Conservation (phyloP, 2,888 invertebrate species). For the Tetropium fuscum region DNA sequence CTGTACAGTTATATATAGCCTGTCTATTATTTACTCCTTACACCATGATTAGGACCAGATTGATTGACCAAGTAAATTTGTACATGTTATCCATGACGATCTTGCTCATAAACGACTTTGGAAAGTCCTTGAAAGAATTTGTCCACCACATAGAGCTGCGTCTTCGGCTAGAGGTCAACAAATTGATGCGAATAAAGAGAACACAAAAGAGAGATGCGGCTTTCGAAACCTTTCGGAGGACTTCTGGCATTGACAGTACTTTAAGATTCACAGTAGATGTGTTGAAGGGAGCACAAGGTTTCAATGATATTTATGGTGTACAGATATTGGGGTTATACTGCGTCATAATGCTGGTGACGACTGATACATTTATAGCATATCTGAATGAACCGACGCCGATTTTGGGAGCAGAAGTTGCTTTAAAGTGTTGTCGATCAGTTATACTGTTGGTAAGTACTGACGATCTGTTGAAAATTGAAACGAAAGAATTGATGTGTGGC, state of each 20-base stretch:
- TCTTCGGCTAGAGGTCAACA: neutral
- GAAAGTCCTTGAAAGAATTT: neutral
- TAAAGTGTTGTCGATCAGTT: constrained; percentile 5
- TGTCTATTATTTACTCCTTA: too few relatives aligned
- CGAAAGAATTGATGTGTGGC: too few relatives aligned
- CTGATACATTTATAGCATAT: too few relatives aligned
- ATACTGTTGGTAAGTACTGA: constrained; percentile 10
- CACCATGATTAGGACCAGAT: neutral
- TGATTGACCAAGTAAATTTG: constrained; percentile 10
- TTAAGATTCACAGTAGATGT: neutral
- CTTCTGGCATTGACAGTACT: neutral
- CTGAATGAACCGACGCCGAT: too few relatives aligned
- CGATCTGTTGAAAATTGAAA: too few relatives aligned
- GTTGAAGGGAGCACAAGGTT: constrained; percentile 2
- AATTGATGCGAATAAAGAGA: neutral
- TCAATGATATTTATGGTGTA: constrained; percentile 14
- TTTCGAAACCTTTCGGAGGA: neutral
- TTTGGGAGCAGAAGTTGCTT: neutral
- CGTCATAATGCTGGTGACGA: constrained; percentile 12
- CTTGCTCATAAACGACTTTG: constrained; percentile 4
- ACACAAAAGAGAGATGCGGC: neutral
- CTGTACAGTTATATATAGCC: too few relatives aligned
- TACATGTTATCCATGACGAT: neutral
- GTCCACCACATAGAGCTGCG: neutral
- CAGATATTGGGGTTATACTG: constrained; percentile 13